A percentile compares a stretch with the other conserved stretches of the same genome.
Evolutionary conservation across 2,888 invertebrate genomes (phyloP).

Genomic region (Siphlonurus alternatus): DNA sequence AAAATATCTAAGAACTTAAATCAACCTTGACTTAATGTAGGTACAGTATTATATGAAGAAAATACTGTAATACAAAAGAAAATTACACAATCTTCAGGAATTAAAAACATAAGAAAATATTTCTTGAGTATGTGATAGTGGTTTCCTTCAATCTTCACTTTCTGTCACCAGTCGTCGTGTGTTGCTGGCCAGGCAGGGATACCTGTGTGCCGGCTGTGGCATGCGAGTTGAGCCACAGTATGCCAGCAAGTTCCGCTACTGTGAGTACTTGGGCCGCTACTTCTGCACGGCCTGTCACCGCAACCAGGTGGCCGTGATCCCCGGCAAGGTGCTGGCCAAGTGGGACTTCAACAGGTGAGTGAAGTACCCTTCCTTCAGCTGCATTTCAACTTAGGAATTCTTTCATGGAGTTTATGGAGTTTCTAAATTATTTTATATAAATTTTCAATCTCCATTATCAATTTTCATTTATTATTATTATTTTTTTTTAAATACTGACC

Average conservation of each 20-base stretch:
- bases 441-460: neutral
- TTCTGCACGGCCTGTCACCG: slow-evolving; percentile 78
- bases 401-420: neutral
- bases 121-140: too few relatives aligned
- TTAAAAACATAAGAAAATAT: too few relatives aligned
- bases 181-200: slow-evolving; percentile 52
- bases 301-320: slow-evolving; percentile 54
- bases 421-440: neutral
- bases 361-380: neutral
- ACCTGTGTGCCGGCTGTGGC: slow-evolving; percentile 71
- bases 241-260: slow-evolving; percentile 57
- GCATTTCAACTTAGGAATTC: neutral
- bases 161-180: slow-evolving; percentile 45
- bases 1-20: too few relatives aligned
- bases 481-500: neutral
- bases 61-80: too few relatives aligned
- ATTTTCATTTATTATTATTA: slow-evolving; percentile 4
- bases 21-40: too few relatives aligned
- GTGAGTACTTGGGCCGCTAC: slow-evolving; percentile 67
- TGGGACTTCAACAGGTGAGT: slow-evolving; percentile 44
- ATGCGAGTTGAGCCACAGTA: slow-evolving; percentile 57
- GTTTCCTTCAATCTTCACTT: too few relatives aligned
- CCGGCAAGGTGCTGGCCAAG: slow-evolving; percentile 44
- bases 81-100: too few relatives aligned
- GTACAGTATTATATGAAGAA: too few relatives aligned